Evolutionary conservation across 2,888 invertebrate species (phyloP).

Genomic region (Aspidiotus rigidus): DNA sequence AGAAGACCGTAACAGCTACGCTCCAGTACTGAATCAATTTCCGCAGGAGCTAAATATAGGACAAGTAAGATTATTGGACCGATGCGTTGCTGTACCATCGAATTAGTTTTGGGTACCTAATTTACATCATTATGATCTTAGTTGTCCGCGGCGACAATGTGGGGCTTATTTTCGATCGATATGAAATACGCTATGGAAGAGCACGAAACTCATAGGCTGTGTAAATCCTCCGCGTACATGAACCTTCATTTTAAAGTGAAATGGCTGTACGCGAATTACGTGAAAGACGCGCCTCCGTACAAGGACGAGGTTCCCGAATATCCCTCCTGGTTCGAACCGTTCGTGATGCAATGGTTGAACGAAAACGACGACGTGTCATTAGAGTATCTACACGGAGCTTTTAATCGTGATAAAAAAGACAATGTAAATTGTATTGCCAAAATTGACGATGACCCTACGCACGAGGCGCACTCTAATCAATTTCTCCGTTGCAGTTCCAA

Average conservation of each 20-base stretch:
- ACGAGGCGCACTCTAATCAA: background rate
- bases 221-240: slow-evolving; percentile 99
- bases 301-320: slow-evolving; percentile 97
- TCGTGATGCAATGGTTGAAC: slow-evolving; percentile 99
- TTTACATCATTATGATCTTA: slow-evolving; percentile 45
- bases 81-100: background rate
- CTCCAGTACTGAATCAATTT: slow-evolving; percentile 95
- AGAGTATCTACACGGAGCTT: slow-evolving; percentile 97
- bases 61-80: slow-evolving; percentile 50
- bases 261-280: slow-evolving; percentile 96
- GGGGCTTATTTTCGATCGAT: slow-evolving; percentile 91
- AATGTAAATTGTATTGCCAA: slow-evolving; percentile 53
- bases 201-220: slow-evolving; percentile 88
- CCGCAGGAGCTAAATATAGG: slow-evolving; percentile 98
- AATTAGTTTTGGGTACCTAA: background rate
- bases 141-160: slow-evolving; percentile 95
- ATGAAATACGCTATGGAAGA: slow-evolving; percentile 98
- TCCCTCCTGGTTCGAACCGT: slow-evolving; percentile 99
- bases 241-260: slow-evolving; percentile 98
- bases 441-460: background rate
- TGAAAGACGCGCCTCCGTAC: slow-evolving; percentile 93
- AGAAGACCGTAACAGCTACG: slow-evolving; percentile 96
- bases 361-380: slow-evolving; percentile 99
- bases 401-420: slow-evolving; percentile 92
- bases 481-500: slow-evolving; percentile 68